phyloP scores from a whole-genome alignment of 2,797 vertebrate genomes.

The Lacerta agilis region DNA sequence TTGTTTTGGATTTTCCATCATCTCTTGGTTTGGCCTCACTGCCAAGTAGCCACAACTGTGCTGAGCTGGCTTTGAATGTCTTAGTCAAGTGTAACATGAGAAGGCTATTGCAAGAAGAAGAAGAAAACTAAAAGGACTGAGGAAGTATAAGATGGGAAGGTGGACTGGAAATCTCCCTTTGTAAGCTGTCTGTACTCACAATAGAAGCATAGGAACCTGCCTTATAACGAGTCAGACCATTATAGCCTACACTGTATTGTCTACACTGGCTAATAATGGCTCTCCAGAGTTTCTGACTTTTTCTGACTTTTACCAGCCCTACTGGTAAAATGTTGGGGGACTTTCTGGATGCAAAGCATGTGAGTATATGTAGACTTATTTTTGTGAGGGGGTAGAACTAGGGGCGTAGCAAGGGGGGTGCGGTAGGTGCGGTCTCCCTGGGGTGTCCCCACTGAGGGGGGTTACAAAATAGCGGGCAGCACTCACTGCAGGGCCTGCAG shows the following conservation, averaged over 20 bases:
- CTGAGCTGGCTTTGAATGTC: slow-evolving; percentile 1
- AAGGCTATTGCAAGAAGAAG: slow-evolving; percentile 45
- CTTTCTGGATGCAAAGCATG: background rate
- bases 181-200: background rate
- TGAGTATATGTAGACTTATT: too few relatives aligned
- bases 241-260: too few relatives aligned
- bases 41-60: rapidly evolving
- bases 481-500: too few relatives aligned
- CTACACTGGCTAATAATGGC: too few relatives aligned
- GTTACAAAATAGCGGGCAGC: too few relatives aligned
- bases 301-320: background rate
- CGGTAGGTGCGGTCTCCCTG: too few relatives aligned
- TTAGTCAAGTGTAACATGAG: background rate
- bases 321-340: background rate
- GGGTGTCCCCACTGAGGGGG: too few relatives aligned
- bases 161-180: slow-evolving; percentile 45
- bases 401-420: too few relatives aligned
- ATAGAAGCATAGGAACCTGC: background rate
- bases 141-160: slow-evolving; percentile 42
- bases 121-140: slow-evolving; percentile 39
- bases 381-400: too few relatives aligned
- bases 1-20: slow-evolving; percentile 1
- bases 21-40: background rate
- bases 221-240: background rate
- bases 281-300: background rate